Conservation (phyloP, 2,888 invertebrate species). For the Caenorhabditis wallacei region DNA sequence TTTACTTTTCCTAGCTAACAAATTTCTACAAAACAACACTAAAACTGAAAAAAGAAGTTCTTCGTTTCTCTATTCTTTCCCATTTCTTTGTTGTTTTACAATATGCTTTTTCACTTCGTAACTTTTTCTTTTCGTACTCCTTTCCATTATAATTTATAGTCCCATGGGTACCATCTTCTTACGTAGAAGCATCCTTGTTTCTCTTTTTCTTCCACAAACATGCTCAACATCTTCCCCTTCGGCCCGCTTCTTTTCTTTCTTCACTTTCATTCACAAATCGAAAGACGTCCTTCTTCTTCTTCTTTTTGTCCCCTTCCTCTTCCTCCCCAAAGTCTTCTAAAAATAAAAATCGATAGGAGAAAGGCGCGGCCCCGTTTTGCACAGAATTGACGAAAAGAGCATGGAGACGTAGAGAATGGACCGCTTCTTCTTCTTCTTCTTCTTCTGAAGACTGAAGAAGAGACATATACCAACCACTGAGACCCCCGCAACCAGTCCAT, state of each 20-base stretch:
- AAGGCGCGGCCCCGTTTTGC: constrained; percentile 50
- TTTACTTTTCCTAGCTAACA: background rate
- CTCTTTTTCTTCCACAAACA: constrained; percentile 45
- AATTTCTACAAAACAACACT: background rate
- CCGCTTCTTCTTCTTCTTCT: constrained; percentile 26
- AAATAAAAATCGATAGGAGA: constrained; percentile 45
- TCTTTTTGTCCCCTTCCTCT: background rate
- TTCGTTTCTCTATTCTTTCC: background rate
- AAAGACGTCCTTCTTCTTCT: constrained; percentile 37
- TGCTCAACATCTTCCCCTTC: constrained; percentile 42
- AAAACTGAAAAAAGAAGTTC: background rate
- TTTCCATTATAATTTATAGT: constrained; percentile 59
- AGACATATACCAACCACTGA: constrained; percentile 35
- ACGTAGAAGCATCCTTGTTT: constrained; percentile 16
- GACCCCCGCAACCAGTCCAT: constrained; percentile 41
- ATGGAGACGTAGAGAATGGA: constrained; percentile 34
- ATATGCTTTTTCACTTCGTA: constrained; percentile 27
- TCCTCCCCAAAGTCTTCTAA: constrained; percentile 27
- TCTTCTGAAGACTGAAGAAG: no score
- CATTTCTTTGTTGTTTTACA: constrained; percentile 11
- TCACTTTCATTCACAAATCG: constrained; percentile 44
- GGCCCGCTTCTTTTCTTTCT: constrained; percentile 36
- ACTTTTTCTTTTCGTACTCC: constrained; percentile 15
- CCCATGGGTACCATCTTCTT: constrained; percentile 47
- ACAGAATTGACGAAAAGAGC: constrained; percentile 24